Evolutionary conservation across 2,113 vertebrate genomes (phyloP), one percentile per base, ranked within the genome.

Genomic region (Carollia perspicillata): DNA sequence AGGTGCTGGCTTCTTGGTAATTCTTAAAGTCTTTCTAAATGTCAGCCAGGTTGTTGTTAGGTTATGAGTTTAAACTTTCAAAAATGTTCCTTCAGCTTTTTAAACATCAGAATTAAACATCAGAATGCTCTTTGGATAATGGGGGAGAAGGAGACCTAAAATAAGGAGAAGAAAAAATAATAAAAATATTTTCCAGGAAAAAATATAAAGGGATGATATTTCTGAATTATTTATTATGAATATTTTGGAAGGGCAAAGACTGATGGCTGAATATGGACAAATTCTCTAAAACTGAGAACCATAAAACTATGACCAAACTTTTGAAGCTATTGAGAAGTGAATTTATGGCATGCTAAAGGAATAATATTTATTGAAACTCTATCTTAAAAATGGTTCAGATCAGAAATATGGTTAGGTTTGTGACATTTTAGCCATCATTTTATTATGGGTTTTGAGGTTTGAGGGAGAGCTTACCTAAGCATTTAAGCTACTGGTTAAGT

Each of bases 281-380:
- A 86, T 88, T 91, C 85, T 96, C 49, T 90, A 47, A 94, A 88
- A 53, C 8, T 81, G 77, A 95, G 89, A 88, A 60, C 23, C 13
- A 33, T 92, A 72, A 81, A 91, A 63, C 68, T 86, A 86, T 83
- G 93, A 42, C 11, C 72, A 75, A 95, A 26, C 17, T 92, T 74
- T 88, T 90, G 51, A 84, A 94, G 17, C 49, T 74, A 81, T n/a
- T 77, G 66, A 79, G 47, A 95, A 58, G 55, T 58, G 47, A 96
- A 95, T 87, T 92, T 93, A 85, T 80, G 66, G 22, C 47, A 92
- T 78, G 68, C 18, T 91, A 93, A 86, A 96, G 49, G 22, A 95
- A 89, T 80, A 95, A 87, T 90, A 92, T 93, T 97, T 95, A 89
- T 90, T 77, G 87, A 96, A 97, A 96, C 47, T 55, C 49, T 92